phyloP scores from a whole-genome alignment of 2,797 vertebrate genomes.

The Tapirus indicus region DNA sequence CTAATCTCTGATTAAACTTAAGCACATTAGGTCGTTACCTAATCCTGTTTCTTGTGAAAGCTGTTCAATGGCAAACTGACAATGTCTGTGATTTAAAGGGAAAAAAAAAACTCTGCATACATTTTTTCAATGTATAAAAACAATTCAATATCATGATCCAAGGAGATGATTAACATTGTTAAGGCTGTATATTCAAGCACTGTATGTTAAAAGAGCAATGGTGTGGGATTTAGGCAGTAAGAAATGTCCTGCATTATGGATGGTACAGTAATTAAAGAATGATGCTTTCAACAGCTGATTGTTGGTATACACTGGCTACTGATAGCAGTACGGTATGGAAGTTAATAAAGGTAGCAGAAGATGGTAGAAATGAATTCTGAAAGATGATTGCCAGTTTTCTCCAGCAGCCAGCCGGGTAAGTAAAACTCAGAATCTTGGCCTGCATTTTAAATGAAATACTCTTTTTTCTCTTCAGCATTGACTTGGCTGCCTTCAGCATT shows the following conservation, averaged over 20 bases:
- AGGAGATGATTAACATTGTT: slow-evolving; percentile 91
- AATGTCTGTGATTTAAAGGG: slow-evolving; percentile 79
- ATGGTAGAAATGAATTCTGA: slow-evolving; percentile 91
- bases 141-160: slow-evolving; percentile 90
- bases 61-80: slow-evolving; percentile 81
- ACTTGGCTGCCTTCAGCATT: slow-evolving; percentile 99
- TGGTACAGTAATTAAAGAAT: slow-evolving; percentile 90
- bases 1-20: slow-evolving; percentile 86
- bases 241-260: slow-evolving; percentile 91
- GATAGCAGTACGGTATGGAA: slow-evolving; percentile 85
- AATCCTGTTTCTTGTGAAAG: slow-evolving; percentile 84
- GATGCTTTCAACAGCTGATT: slow-evolving; percentile 91
- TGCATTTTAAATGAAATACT: slow-evolving; percentile 99
- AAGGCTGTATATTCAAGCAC: slow-evolving; percentile 98
- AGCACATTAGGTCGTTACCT: slow-evolving; percentile 84
- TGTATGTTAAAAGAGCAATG: slow-evolving; percentile 93
- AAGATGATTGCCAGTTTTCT: slow-evolving; percentile 93
- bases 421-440: slow-evolving; percentile 89
- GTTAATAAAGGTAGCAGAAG: slow-evolving; percentile 89
- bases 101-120: slow-evolving; percentile 78
- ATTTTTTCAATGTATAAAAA: slow-evolving; percentile 90
- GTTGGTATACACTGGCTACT: slow-evolving; percentile 92
- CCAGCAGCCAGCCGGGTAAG: slow-evolving; percentile 91
- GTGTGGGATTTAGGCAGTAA: slow-evolving; percentile 91
- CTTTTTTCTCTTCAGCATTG: slow-evolving; percentile 99